Base-by-base conservation (phyloP, 2,113 vertebrate species). In the Zosterops japonicus region DNA sequence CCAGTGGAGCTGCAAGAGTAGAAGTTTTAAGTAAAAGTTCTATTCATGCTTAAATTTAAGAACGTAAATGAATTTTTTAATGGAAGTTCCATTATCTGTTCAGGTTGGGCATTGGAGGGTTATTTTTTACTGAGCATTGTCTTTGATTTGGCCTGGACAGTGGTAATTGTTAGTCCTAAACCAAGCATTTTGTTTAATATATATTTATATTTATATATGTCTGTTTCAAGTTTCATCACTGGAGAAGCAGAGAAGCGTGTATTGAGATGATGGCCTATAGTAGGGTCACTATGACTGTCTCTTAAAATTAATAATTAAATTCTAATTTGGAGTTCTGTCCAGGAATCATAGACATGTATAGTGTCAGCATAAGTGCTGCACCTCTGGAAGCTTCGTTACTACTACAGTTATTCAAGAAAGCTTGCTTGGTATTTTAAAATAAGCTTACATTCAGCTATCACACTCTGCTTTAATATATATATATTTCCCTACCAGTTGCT, bases 191-290 rank as follows among this genome's bases (percentile, higher is more conserved):
- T 82, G 31, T 49, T 59, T 35, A 9, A 33, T 46, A 14, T 3
- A 0, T 27, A 39, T 39, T 39, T 39, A 39, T 39, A 39, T 39
- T 12, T 39, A 33, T 46, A 16, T 3, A 0, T 27, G 4, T 22
- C 11, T 3, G 0, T 41, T 72, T 29, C 17, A 25, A 8, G 11
- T 55, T 75, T 8, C 0, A 5, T 55, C 11, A 0, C 27, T 14
- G 4, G 22, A 42, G 14, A 47, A 17, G 35, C 18, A 55, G 31
- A 61, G n/a, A 44, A 82, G 28, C 0, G 1, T 19, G 5, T 19
- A 17, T 31, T 3, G 8, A 79, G 68, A n/a, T 53, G 17, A 39
- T 53, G 6, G 24, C 24, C 11, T 29, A 2, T 28, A 56, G 16
- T 15, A 39, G 13, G 6, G 11, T 76, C 31, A 31, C 12, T 52